Percentiles rank a stretch among this genome's conserved stretches.
Evolutionary conservation across 2,888 invertebrate species (phyloP).

Genomic region (Escarpia spicata): DNA sequence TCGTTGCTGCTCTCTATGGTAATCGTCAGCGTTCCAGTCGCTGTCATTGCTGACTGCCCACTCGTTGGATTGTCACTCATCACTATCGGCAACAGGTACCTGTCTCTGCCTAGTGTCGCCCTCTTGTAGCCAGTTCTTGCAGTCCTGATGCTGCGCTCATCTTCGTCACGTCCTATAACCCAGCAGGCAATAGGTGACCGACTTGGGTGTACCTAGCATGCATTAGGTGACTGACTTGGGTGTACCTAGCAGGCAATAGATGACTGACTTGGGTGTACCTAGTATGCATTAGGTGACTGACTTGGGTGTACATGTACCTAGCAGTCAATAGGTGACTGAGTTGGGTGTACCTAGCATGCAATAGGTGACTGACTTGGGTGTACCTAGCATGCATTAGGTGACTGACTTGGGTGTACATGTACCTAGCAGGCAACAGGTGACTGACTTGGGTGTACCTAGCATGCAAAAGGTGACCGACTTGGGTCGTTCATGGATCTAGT

Average conservation of each 20-base stretch:
- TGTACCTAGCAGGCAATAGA: no score
- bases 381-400: no score
- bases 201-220: neutral
- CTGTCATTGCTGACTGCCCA: conserved; percentile 71
- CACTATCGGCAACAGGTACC: conserved; percentile 34
- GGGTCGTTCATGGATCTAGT: neutral
- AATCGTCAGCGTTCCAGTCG: conserved; percentile 92
- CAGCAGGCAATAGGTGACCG: neutral
- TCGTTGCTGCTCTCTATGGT: conserved; percentile 98
- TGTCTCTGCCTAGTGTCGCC: conserved; percentile 22
- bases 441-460: neutral
- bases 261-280: neutral
- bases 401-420: neutral
- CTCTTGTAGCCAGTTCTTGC: conserved; percentile 31
- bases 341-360: no score
- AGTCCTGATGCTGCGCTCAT: conserved; percentile 25
- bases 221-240: no score
- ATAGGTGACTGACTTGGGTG: no score
- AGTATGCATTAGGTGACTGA: neutral
- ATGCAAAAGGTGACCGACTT: neutral
- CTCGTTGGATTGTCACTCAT: conserved; percentile 29
- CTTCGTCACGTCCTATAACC: conserved; percentile 17
- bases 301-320: neutral
- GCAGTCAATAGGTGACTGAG: neutral
- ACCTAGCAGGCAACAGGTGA: no score